phyloP scores from a whole-genome alignment of 2,113 vertebrate genomes.

The Cepphus grylle region DNA sequence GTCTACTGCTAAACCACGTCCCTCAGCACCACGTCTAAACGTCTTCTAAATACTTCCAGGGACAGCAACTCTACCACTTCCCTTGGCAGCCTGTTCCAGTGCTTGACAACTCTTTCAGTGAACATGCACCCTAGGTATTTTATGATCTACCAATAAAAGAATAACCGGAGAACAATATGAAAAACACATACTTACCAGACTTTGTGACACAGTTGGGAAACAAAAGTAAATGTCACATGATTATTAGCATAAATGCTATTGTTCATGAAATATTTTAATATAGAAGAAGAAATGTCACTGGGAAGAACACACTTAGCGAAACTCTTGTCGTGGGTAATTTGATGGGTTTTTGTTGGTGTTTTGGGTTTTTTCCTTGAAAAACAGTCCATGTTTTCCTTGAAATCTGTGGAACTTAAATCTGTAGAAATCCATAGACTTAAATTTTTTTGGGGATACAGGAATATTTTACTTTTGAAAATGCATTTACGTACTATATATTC shows the following conservation, averaged over 20 bases:
- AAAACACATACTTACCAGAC: not conserved
- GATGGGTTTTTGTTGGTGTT: not conserved
- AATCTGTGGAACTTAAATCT: conserved; percentile 14
- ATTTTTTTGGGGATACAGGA: not conserved
- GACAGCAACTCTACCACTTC: not conserved
- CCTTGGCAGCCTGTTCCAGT: not conserved
- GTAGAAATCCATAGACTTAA: not conserved
- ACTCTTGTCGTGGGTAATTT: not conserved
- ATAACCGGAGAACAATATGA: not conserved
- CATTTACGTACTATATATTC: not conserved
- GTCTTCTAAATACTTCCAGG: not conserved
- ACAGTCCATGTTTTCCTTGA: conserved; percentile 21
- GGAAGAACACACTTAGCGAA: not conserved
- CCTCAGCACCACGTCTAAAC: not conserved
- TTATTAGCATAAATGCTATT: not conserved
- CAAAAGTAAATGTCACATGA: not conserved
- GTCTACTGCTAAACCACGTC: not conserved
- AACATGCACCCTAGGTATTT: not conserved
- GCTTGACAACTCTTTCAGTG: not conserved
- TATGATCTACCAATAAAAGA: not conserved
- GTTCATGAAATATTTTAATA: not conserved
- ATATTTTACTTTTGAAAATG: not conserved
- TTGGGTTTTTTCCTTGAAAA: not conserved
- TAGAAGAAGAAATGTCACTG: not conserved
- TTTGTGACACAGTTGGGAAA: conserved; percentile 42